Evolutionary conservation across 2,113 vertebrate genomes (phyloP).

Genomic region (Bettongia penicillata): DNA sequence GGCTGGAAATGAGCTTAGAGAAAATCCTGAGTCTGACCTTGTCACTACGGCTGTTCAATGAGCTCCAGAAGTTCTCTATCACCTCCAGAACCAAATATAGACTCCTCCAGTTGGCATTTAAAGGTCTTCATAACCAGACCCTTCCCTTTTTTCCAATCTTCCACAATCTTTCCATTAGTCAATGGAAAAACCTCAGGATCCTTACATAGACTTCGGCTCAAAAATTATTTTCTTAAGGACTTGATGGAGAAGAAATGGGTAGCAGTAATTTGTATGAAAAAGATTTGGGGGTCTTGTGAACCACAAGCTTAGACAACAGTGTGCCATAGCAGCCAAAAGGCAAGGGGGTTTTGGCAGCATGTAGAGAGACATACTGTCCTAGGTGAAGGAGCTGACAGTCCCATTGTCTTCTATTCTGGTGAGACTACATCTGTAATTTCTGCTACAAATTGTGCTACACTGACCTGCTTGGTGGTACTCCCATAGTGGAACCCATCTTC

Average conservation of each 20-base stretch:
- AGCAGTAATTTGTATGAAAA: not conserved
- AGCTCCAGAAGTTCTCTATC: not conserved
- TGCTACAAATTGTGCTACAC: too few relatives aligned
- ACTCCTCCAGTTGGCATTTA: not conserved
- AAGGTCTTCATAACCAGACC: not conserved
- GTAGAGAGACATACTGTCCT: not conserved
- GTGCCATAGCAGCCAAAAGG: not conserved
- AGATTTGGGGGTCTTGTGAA: not conserved
- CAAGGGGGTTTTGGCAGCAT: not conserved
- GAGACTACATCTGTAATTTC: not conserved
- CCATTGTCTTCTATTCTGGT: not conserved
- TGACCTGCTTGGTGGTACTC: not conserved
- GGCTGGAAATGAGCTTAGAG: not conserved
- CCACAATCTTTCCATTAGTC: not conserved
- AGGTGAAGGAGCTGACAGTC: not conserved
- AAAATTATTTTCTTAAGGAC: not conserved
- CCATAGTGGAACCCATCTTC: not conserved
- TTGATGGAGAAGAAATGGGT: not conserved
- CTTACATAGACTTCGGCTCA: not conserved
- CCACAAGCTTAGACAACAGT: not conserved
- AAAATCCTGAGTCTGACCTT: not conserved
- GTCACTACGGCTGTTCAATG: not conserved
- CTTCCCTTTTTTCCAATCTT: not conserved
- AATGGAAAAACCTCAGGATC: not conserved
- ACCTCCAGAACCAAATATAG: not conserved